A percentile compares a stretch with the other conserved stretches of the same genome.
These are phyloP conservation scores for Acanthisitta chloris DNA, from an alignment of 2,113 vertebrate genomes.

Conservation along the genomic window DNA sequence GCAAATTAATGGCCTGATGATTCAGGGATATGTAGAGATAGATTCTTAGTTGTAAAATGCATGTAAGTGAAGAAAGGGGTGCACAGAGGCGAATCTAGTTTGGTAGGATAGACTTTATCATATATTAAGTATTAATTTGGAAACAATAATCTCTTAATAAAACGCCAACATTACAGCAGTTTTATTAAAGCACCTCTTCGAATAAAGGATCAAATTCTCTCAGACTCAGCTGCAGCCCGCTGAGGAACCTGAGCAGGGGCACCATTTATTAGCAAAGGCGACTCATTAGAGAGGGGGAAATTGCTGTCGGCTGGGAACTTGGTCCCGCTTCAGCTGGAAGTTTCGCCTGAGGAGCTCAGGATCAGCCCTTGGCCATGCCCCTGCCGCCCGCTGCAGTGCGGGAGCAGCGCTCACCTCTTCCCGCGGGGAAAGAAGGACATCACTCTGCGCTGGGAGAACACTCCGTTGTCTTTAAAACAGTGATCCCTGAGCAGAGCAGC, in stretches of 20 bases:
- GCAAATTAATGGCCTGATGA: constrained; percentile 34
- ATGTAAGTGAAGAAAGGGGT: background rate
- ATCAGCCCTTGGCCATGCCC: background rate
- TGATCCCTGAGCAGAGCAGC: background rate
- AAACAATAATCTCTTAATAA: background rate
- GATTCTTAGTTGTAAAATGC: background rate
- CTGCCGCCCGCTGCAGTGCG: background rate
- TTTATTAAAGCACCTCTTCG: background rate
- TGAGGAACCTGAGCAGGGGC: background rate
- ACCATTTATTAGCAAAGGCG: background rate
- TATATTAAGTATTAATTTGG: background rate
- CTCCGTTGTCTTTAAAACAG: background rate
- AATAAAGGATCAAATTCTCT: background rate
- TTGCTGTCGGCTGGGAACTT: background rate
- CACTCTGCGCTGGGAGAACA: background rate
- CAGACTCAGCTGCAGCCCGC: background rate
- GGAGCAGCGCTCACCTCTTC: background rate
- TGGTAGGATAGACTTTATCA: background rate
- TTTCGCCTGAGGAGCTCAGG: background rate
- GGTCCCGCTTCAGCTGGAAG: background rate
- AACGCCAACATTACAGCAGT: background rate
- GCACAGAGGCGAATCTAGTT: background rate
- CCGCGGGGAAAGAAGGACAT: background rate
- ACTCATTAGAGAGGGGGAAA: background rate
- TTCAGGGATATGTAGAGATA: background rate